These are phyloP conservation scores for Sitta carolinensis DNA, from an alignment of 2,797 vertebrate genomes.

Conservation along the genomic window DNA sequence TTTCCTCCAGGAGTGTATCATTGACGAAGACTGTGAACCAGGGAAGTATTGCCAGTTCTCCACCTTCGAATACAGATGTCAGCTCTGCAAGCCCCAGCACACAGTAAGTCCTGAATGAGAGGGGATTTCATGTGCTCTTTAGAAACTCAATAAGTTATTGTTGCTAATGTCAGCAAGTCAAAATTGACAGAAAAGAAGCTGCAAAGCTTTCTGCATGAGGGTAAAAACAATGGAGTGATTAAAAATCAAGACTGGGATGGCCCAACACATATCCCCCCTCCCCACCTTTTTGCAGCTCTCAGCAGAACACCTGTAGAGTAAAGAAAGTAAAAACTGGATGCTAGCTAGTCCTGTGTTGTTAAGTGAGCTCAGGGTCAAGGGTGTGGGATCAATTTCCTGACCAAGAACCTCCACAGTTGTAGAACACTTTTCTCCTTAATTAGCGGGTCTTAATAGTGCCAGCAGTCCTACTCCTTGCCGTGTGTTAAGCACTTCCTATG, in stretches of 20 bases:
- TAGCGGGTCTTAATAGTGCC: neutral
- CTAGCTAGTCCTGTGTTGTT: neutral
- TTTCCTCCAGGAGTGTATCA: constrained; percentile 83
- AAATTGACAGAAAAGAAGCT: neutral
- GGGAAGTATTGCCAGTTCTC: constrained; percentile 84
- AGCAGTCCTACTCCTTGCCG: neutral
- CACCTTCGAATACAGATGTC: constrained; percentile 80
- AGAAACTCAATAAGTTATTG: neutral
- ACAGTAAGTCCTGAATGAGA: constrained; percentile 74
- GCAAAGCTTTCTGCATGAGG: neutral
- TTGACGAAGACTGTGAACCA: constrained; percentile 86
- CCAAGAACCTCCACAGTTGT: neutral
- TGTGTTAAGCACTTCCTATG: neutral
- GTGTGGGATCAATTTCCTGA: neutral
- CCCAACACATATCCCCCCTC: accelerated
- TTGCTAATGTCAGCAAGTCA: neutral
- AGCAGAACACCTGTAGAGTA: neutral
- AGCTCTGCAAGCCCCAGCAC: constrained; percentile 82
- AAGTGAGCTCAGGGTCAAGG: neutral
- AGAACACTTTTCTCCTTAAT: neutral
- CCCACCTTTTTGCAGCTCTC: neutral
- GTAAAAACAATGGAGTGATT: neutral
- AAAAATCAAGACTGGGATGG: neutral
- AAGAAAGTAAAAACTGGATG: neutral
- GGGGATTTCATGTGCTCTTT: neutral